phyloP scores from a whole-genome alignment of 2,113 vertebrate species.

The Anoplopoma fimbria region DNA sequence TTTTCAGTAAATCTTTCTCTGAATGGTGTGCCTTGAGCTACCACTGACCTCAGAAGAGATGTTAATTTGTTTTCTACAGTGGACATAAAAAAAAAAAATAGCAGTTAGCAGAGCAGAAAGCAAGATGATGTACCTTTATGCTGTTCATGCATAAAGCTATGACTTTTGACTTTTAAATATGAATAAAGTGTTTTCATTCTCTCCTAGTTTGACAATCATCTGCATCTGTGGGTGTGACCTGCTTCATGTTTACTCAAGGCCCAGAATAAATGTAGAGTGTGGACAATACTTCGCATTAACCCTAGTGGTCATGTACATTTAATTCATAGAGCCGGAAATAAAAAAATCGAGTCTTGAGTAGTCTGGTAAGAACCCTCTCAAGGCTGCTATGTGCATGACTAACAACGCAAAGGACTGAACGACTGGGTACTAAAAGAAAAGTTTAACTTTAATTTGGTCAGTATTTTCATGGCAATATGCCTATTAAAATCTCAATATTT shows the following conservation, averaged over 20 bases:
- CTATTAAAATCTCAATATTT: no score
- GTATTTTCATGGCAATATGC: no score
- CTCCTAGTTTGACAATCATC: neutral
- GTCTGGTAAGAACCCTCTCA: neutral
- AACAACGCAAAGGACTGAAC: neutral
- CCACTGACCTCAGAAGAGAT: conserved; percentile 6
- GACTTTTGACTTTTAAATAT: neutral
- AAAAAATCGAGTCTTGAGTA: neutral
- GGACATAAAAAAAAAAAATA: neutral
- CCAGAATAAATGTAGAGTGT: neutral
- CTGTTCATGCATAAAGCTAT: neutral
- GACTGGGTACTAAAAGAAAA: neutral
- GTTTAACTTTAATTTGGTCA: no score
- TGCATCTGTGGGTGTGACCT: neutral
- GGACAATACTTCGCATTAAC: neutral
- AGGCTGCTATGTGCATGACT: neutral
- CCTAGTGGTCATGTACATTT: no score
- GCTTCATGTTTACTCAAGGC: neutral
- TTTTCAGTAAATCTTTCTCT: neutral
- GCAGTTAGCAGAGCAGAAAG: neutral
- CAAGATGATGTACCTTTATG: neutral
- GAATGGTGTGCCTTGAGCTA: neutral
- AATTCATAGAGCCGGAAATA: no score
- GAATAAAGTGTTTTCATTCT: neutral
- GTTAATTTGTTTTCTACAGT: neutral